Evolutionary conservation across 1,140 invertebrate species (phyloP), one percentile per base, ranked within the genome.

Genomic region (Rhyzopertha dominica): DNA sequence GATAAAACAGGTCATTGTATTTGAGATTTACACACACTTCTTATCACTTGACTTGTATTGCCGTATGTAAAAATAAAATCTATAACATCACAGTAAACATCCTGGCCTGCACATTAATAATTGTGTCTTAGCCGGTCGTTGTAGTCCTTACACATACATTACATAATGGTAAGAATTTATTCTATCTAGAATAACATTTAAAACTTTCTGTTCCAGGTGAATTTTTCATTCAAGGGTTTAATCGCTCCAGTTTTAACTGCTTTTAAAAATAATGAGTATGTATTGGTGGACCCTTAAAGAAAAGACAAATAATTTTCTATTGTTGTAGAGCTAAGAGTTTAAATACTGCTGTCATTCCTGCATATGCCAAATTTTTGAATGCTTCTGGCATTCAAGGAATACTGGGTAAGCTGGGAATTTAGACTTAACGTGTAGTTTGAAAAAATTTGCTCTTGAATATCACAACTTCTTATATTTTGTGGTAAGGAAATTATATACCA

Each of bases 221-320:
- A 45, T 34, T 63, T 72, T 63, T 58, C 63, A 8, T 67, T 70
- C 42, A 48, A 67, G 61, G 83, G 82, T n/a, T 53, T 82, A 4
- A 74, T 84, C 55, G 76, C 75, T 3, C 81, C 82, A 0, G 80
- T 83, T 1, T 81, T 85, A 30, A 81, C 81, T 1, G 77, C 80
- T 1, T 76, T 84, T 22, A 76, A 75, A 25, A 63, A 74, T 41
- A 75, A 83, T 53, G 66, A 64, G 65, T 78, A 71, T 31, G 53
- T 74, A 20, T 47, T 12, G 9, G 10, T 45, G 32, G 10, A 16
- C 14, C 5, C 8, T 8, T 2, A 32, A 9, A 10, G 1, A 61
- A 52, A 40, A 28, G 30, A 31, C 13, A 32, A 54, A 30, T 30
- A 20, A 30, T 5, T 32, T 51, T 16, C 20, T 50, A 47, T 53